phyloP scores from a whole-genome alignment of 2,797 vertebrate genomes.

The Lepidocolaptes lacrymiger region DNA sequence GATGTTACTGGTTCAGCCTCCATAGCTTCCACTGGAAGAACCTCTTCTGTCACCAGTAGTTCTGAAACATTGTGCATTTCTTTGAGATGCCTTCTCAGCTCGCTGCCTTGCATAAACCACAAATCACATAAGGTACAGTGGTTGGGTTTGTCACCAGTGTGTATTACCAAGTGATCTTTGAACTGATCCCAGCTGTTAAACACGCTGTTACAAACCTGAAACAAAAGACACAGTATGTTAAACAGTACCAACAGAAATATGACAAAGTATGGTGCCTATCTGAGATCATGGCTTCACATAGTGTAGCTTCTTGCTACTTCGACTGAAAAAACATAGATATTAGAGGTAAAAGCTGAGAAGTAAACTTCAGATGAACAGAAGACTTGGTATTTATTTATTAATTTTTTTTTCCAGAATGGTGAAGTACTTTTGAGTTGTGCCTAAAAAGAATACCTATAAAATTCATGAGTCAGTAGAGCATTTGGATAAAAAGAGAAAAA shows the following conservation, averaged over 20 bases:
- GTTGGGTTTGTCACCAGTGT: slow-evolving; percentile 96
- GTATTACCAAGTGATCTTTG: slow-evolving; percentile 95
- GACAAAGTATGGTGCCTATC: not conserved
- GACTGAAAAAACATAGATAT: not conserved
- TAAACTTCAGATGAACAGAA: not conserved
- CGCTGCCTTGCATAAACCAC: slow-evolving; percentile 95
- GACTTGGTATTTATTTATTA: not conserved
- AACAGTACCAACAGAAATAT: not conserved
- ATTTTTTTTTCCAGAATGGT: not conserved
- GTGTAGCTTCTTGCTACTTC: not conserved
- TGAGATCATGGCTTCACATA: not conserved
- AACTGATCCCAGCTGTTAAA: slow-evolving; percentile 99
- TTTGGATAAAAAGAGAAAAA: not conserved
- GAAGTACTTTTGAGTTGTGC: not conserved
- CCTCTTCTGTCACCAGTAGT: slow-evolving; percentile 79
- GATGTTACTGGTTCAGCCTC: slow-evolving; percentile 81
- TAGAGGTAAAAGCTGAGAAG: not conserved
- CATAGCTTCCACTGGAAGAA: slow-evolving; percentile 79
- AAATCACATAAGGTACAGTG: slow-evolving; percentile 96
- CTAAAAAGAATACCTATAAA: not conserved
- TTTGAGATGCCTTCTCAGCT: slow-evolving; percentile 88
- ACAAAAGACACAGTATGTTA: slow-evolving; percentile 33
- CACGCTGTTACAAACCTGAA: slow-evolving; percentile 95
- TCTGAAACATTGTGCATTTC: slow-evolving; percentile 86
- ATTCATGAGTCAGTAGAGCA: not conserved